Evolutionary conservation across 2,888 invertebrate genomes (phyloP), one percentile per base, ranked within the genome.

Genomic region (Mythimna pallens): DNA sequence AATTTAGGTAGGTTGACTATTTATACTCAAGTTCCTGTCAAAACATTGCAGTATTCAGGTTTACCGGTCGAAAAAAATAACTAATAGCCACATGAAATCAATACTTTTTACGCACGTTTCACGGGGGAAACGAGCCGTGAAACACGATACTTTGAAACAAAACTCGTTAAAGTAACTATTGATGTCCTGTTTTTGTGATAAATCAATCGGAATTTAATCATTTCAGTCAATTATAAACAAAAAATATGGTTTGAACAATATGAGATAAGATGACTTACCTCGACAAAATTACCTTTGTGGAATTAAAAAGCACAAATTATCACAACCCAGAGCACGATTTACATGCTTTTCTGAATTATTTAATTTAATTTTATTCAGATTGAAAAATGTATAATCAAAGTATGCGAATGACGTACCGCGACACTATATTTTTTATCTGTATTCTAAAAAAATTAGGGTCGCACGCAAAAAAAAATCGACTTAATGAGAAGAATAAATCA

Each of bases 321-420:
- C 71, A 77, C 57, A 54, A 76, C 70, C 72, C 77, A 36, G 58
- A 47, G 25, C 64, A 73, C 75, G 30, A 65, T 66, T 73, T 74
- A 78, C 78, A 86, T 80, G 50, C 73, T 80, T 82, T 80, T 73
- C 2, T 62, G 63, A 54, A 65, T 70, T 50, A 43, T 73, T 69
- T 64, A n/a, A 65, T 63, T 4, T 25, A 17, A 62, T 70, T 76
- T 62, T 59, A 67, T 14, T 72, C 54, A 52, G 25, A 61, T 74
- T 52, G 30, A 72, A 9, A 40, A 22, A 2, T 34, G 9, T n/a
- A 0, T 54, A 43, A 50, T 12, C 55, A 34, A 73, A 52, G 14
- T 62, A 71, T 54, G 70, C 67, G 68, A 73, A 72, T 82, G 84
- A 83, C 82, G 70, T 70, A 61, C 25, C 25, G 57, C 62, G n/a